Evolutionary conservation across 2,888 invertebrate genomes (phyloP), one percentile per base, ranked within the genome.

Genomic region (Rotaria magnacalcarata): DNA sequence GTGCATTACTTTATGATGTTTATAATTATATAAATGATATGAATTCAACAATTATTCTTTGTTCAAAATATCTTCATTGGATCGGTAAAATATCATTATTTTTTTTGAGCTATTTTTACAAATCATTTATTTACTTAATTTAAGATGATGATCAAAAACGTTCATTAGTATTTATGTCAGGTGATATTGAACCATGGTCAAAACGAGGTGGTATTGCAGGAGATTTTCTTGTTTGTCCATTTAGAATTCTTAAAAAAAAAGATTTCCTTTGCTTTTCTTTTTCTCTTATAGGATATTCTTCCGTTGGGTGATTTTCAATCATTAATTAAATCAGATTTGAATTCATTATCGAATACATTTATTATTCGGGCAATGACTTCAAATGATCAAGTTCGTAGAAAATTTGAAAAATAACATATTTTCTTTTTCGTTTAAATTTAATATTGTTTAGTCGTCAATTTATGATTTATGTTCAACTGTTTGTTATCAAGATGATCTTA

Each of bases 111-210:
- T 52, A 52, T 16, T 52, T 52, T 16, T 50, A 14, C 4, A 8
- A 50, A 50, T 50, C 50, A 50, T 50, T 52, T 52, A 4, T 16
- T 52, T 34, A 50, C 14, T 52, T 52, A 0, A 8, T 52, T 14
- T 47, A 3, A 80, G 80, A 80, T 47, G 24, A 47, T 47, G 14
- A 80, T 24, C 47, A 80, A 7, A 80, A n/a, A 24, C 43, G 24
- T 47, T n/a, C 80, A 11, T 24, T 47, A 24, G 24, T 84, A 34
- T 84, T 84, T 41, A 52, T 84, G 54, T 54, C 54, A 19, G 84
- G 84, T 84, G 84, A 84, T 84, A 27, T n/a, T 11, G 84, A 84
- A 47, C 84, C 84, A 27, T 84, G 84, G 84, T 50, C 34, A 54
- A 34, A 6, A 21, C 54, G 84, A 34, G 84, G 84, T 84, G 84